These are phyloP conservation scores for Sipha maydis DNA, from an alignment of 2,888 invertebrate species.

Conservation along the genomic window DNA sequence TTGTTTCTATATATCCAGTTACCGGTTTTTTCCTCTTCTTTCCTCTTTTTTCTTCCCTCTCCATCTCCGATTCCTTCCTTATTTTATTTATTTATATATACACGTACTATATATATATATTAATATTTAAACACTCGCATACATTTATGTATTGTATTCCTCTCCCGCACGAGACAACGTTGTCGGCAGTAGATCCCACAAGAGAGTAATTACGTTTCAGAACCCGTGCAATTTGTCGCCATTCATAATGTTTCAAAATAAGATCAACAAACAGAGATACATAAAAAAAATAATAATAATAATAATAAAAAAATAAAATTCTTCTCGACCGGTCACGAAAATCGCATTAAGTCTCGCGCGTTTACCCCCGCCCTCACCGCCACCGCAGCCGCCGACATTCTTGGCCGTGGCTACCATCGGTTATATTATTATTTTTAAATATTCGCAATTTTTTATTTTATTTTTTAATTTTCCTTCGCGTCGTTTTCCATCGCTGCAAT, in stretches of 20 bases:
- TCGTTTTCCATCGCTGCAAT: not conserved
- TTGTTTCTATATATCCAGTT: slow-evolving; percentile 57
- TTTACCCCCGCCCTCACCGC: slow-evolving; percentile 3
- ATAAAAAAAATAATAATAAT: not conserved
- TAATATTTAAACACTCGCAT: not conserved
- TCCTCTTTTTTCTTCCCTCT: not conserved
- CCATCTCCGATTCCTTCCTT: slow-evolving; percentile 48
- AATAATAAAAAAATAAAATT: not conserved
- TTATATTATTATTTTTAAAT: not conserved
- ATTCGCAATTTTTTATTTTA: not conserved
- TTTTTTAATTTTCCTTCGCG: slow-evolving; percentile 19
- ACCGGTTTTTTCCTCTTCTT: slow-evolving; percentile 44
- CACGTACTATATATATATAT: not conserved
- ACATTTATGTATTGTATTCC: slow-evolving; percentile 18
- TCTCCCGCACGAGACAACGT: not conserved
- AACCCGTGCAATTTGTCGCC: slow-evolving; percentile 60
- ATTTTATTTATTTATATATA: slow-evolving; percentile 26
- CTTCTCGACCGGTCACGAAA: slow-evolving; percentile 58
- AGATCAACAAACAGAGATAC: slow-evolving; percentile 43
- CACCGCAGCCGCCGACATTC: slow-evolving; percentile 34
- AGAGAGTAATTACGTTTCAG: slow-evolving; percentile 56
- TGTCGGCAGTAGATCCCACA: slow-evolving; percentile 43
- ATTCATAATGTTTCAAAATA: slow-evolving; percentile 59
- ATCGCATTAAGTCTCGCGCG: slow-evolving; percentile 50
- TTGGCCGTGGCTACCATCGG: slow-evolving; percentile 5